phyloP scores from a whole-genome alignment of 2,888 invertebrate genomes.

The Leptopilina myrica region DNA sequence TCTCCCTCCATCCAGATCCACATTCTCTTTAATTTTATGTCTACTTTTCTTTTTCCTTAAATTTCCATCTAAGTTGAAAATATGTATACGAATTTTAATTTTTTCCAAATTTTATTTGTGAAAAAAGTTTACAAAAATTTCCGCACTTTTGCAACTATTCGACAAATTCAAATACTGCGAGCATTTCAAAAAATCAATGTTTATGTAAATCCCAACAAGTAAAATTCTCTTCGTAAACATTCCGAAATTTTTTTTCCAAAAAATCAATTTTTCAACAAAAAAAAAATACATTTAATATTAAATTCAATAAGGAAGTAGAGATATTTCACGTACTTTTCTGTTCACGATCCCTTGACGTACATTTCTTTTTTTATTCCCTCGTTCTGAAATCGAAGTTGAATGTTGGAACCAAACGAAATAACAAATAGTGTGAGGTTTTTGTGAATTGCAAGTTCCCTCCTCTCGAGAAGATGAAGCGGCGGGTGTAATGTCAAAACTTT shows the following conservation, averaged over 20 bases:
- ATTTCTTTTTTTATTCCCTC: background rate
- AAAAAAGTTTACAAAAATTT: too few relatives aligned
- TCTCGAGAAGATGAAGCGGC: conserved; percentile 35
- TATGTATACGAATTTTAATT: too few relatives aligned
- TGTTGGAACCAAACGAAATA: conserved; percentile 16
- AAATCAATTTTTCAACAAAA: too few relatives aligned
- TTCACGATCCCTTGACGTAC: background rate
- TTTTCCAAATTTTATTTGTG: too few relatives aligned
- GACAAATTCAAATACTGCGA: too few relatives aligned
- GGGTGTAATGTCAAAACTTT: conserved; percentile 39
- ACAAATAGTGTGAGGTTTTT: conserved; percentile 26
- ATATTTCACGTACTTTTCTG: background rate
- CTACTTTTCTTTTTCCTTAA: background rate
- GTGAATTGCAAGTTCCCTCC: conserved; percentile 28
- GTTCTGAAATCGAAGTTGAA: background rate
- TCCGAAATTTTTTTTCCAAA: too few relatives aligned
- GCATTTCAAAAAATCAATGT: too few relatives aligned
- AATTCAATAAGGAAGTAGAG: background rate
- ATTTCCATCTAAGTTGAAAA: background rate
- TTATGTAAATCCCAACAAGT: too few relatives aligned
- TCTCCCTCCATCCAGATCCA: background rate
- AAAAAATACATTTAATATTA: background rate
- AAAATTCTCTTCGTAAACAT: too few relatives aligned
- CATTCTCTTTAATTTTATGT: background rate
- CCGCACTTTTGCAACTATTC: too few relatives aligned